These are phyloP conservation scores for Passer domesticus DNA, from an alignment of 2,113 vertebrate species.

Conservation along the genomic window DNA sequence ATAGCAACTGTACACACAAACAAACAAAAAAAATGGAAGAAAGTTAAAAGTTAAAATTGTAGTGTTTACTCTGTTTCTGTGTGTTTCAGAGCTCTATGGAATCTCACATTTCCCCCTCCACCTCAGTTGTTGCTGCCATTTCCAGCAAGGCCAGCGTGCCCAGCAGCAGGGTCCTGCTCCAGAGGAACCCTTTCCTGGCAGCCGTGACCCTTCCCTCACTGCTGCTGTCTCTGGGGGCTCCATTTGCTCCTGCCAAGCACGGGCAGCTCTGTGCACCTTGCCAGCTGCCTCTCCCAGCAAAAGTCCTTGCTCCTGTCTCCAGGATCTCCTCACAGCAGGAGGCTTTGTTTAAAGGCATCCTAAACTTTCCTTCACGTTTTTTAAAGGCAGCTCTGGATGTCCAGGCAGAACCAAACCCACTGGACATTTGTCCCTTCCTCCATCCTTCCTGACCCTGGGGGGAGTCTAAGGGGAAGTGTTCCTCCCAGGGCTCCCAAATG, in stretches of 20 bases:
- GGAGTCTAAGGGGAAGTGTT: not conserved
- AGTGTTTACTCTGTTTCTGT: not conserved
- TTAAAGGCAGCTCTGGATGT: not conserved
- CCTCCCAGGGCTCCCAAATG: not conserved
- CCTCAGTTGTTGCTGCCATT: not conserved
- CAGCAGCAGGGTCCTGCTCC: not conserved
- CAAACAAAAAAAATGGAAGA: not conserved
- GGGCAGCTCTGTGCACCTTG: not conserved
- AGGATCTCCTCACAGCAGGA: not conserved
- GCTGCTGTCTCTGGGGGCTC: not conserved
- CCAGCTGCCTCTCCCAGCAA: not conserved
- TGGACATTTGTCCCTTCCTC: accelerated
- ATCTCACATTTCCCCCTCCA: accelerated
- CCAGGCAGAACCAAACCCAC: not conserved
- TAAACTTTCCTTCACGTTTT: not conserved
- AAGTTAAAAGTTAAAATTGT: not conserved
- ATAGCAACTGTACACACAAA: not conserved
- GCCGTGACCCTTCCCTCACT: not conserved
- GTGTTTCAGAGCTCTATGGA: not conserved
- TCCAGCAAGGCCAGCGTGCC: not conserved
- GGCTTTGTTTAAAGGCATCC: not conserved
- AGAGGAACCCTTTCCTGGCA: not conserved
- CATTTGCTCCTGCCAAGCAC: not conserved
- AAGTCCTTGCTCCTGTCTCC: not conserved
- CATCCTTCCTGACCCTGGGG: not conserved